These are phyloP conservation scores for Leptoteleia sp. DNA, from an alignment of 1,140 invertebrate genomes.

Conservation along the genomic window DNA sequence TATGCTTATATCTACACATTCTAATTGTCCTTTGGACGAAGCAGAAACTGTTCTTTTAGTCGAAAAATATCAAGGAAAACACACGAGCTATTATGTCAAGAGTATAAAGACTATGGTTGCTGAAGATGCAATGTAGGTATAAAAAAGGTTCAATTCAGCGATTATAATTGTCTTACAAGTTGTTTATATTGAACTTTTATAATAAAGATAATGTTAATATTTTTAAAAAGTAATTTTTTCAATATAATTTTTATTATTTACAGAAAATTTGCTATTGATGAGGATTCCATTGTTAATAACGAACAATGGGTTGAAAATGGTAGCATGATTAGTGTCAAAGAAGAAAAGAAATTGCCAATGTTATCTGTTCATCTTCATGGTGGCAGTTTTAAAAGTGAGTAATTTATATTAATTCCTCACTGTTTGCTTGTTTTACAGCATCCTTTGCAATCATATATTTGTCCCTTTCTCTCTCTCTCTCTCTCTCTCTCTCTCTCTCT, in stretches of 20 bases:
- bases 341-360: constrained; percentile 67
- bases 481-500: no score
- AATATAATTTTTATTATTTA: not conserved
- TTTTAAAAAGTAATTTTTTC: not conserved
- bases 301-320: constrained; percentile 72
- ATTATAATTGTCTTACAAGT: no score
- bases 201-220: no score
- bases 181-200: no score
- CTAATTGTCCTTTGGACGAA: constrained; percentile 81
- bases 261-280: constrained; percentile 69
- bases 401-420: no score
- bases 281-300: constrained; percentile 70
- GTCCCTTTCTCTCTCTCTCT: no score
- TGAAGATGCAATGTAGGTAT: constrained; percentile 77
- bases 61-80: constrained; percentile 82
- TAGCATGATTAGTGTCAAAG: constrained; percentile 68
- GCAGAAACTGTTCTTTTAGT: constrained; percentile 85
- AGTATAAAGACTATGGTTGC: constrained; percentile 76
- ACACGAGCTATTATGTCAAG: constrained; percentile 82
- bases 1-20: constrained; percentile 84
- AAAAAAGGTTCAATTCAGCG: no score
- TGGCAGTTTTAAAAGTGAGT: constrained; percentile 80
- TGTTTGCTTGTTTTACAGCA: no score
- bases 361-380: constrained; percentile 79
- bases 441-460: no score